A percentile compares a stretch with the other conserved stretches of the same genome.
These are phyloP conservation scores for Diabrotica balteata DNA, from an alignment of 2,888 invertebrate genomes.

Conservation along the genomic window DNA sequence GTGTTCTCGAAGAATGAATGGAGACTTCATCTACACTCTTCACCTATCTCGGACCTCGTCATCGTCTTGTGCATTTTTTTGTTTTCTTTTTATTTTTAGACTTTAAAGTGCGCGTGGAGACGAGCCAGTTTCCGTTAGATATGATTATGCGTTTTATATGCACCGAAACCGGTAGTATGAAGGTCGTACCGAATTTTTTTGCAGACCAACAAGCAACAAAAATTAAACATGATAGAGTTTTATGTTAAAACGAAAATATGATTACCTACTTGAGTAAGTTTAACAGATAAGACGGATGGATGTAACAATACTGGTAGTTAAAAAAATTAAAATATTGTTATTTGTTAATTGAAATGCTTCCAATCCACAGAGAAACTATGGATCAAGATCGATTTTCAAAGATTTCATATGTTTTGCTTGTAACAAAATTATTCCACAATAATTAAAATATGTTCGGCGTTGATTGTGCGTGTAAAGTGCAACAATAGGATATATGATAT, in stretches of 20 bases:
- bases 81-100: constrained; percentile 9
- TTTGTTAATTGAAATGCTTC: no score
- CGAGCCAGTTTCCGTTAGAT: constrained; percentile 24
- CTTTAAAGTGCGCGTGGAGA: constrained; percentile 18
- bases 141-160: constrained; percentile 4
- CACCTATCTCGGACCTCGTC: constrained; percentile 11
- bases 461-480: no score
- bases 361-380: no score
- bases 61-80: constrained; percentile 11
- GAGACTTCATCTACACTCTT: constrained; percentile 22
- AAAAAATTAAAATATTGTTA: background rate
- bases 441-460: no score
- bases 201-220: no score
- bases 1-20: constrained; percentile 28
- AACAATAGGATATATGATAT: no score
- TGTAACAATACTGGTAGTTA: constrained; percentile 26
- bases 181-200: no score
- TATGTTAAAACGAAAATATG: constrained; percentile 14
- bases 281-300: constrained; percentile 26
- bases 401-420: no score
- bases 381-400: no score
- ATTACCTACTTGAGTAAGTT: background rate
- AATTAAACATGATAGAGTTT: constrained; percentile 1
- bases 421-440: no score
- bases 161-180: constrained; percentile 4